Evolutionary conservation across 2,888 invertebrate species (phyloP), one percentile per base, ranked within the genome.

Genomic region (Agrochola lychnidis): DNA sequence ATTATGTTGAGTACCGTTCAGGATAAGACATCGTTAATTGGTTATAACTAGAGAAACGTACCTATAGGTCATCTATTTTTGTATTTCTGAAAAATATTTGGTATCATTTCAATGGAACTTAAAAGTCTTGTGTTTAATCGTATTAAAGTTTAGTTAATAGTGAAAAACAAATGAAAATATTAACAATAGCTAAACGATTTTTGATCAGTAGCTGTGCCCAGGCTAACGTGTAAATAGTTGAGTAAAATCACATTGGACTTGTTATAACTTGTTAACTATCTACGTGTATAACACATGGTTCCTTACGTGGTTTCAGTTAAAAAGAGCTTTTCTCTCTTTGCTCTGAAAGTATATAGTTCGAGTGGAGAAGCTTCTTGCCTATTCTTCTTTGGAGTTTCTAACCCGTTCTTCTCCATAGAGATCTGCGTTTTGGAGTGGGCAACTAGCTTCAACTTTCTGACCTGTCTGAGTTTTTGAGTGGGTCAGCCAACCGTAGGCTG

Each of bases 1-100:
- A 78, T 53, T 82, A 45, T 61, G 36, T 53, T 40, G n/a, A 66
- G 76, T 59, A 45, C 76, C 82, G 64, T 76, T 22, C 25, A 51
- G 51, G 42, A 75, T 75, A 53, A 36, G 25, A 53, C 73, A 51
- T 40, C 4, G 40, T 25, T 71, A 40, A 71, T 36, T n/a, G 7
- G n/a, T 61, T 68, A 68, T 53, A n/a, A 16, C n/a, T 12, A 10
- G 10, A 53, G 10, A 53, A 1, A 56, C 56, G 4, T 56, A 57
- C 4, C 0, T 4, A n/a, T 5, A 57, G 5, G 16, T n/a, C 10
- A n/a, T 40, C 7, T 53, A 9, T 71, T 10, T 14, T 4, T 4
- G 25, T 22, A 22, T 22, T 48, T 19, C 16, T 67, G 14, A 51
- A 5, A n/a, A 59, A 5, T 25, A 14, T 66, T 9, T 42, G 10